Evolutionary conservation across 1,140 invertebrate genomes (phyloP), one percentile per base, ranked within the genome.

Genomic region (Brachionus rotundiformis): DNA sequence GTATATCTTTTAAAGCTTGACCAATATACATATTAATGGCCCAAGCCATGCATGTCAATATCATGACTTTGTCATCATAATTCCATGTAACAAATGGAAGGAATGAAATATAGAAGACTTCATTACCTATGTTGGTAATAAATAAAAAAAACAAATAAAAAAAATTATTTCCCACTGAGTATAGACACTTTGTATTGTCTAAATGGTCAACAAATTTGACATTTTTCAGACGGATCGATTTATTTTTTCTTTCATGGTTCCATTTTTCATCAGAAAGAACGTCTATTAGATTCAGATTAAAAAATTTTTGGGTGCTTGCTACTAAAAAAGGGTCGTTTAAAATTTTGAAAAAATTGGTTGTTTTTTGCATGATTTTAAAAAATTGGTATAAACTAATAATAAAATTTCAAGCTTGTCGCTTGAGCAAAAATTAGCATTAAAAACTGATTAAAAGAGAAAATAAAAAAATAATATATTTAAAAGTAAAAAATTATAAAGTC

Each of bases 1-100:
- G 90, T 75, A 95, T 90, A 86, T 96, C 94, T 89, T 96, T 96
- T 54, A 94, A 89, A 13, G 91, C 92, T 89, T 95, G 94, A 27
- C 87, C 87, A 33, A 86, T 36, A 61, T 88, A 85, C 94, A 96
- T 95, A 39, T 92, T 90, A 49, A 93, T 90, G 27, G 92, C 91
- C 94, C 94, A 96, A 2, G 95, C 91, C 27, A 94, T 87, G 19
- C 94, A 90, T 19, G 95, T 91, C 86, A 92, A 83, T 19, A 86
- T 82, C 27, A 83, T 82, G 4, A 87, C 82, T 29, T 84, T 82
- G 33, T 83, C 84, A 81, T 88, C 86, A 68, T 68, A 81, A 25
- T 31, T 31, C 79, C 79, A 81, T 29, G 39, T 47, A 7, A 81
- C 19, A 47, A 81, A 29, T n/a, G 81, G 81, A 19, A 71, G 36